Conservation (phyloP, 2,113 vertebrate species). For the Daboia siamensis region DNA sequence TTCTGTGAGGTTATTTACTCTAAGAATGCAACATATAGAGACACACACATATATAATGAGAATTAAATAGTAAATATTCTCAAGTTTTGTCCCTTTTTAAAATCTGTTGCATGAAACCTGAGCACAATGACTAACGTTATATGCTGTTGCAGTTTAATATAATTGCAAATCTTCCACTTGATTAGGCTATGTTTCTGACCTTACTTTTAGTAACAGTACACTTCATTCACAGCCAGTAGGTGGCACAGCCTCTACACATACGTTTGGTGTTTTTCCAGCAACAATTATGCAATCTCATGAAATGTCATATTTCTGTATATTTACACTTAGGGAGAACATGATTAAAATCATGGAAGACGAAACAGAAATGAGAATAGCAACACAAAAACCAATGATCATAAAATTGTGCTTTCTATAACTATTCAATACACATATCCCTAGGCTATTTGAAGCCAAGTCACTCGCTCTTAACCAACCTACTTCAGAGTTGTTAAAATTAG, state of each 20-base stretch:
- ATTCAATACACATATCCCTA: not conserved
- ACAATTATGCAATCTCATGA: not conserved
- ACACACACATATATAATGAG: not conserved
- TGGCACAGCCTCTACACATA: conserved; percentile 10
- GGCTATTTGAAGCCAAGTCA: not conserved
- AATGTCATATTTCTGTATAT: not conserved
- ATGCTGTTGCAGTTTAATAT: rapidly evolving
- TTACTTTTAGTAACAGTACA: not conserved
- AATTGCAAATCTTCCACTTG: not conserved
- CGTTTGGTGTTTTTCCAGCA: not conserved
- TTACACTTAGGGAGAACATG: conserved; percentile 13
- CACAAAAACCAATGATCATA: not conserved
- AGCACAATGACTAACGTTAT: not conserved
- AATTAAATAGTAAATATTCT: not conserved
- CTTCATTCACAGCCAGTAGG: not conserved
- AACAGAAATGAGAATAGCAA: not conserved
- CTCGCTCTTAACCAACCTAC: not conserved
- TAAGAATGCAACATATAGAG: not conserved
- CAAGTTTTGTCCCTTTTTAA: not conserved
- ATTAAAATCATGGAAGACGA: not conserved
- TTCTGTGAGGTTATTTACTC: not conserved
- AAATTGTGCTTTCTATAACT: not conserved
- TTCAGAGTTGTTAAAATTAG: not conserved
- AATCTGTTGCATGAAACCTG: not conserved
- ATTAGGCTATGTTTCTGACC: not conserved